Conservation (phyloP, 1,140 invertebrate species). For the Hormaphis cornu region DNA sequence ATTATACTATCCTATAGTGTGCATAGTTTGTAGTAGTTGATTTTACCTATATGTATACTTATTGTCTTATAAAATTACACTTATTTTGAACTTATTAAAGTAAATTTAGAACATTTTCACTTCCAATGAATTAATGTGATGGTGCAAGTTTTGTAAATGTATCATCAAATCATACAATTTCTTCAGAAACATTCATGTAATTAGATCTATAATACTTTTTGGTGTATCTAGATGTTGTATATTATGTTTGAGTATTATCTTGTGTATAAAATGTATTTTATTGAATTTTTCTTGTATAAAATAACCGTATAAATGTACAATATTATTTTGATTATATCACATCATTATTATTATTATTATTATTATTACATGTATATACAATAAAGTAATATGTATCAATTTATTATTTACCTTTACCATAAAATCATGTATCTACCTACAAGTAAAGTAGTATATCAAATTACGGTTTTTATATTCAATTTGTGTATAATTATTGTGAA, state of each 20-base stretch:
- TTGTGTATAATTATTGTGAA: conserved; percentile 22
- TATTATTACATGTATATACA: too few relatives aligned
- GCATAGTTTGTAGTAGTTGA: conserved; percentile 15
- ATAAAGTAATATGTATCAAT: too few relatives aligned
- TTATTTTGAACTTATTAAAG: background rate
- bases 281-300: conserved; percentile 12
- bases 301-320: conserved; percentile 16
- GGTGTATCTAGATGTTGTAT: conserved; percentile 4
- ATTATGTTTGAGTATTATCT: conserved; percentile 3
- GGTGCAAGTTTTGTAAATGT: too few relatives aligned
- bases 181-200: background rate
- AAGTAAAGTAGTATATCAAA: conserved; percentile 5
- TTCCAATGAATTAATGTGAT: background rate
- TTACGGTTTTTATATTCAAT: conserved; percentile 28
- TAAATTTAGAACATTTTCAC: background rate
- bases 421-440: conserved; percentile 8
- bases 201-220: conserved; percentile 1
- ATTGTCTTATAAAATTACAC: background rate
- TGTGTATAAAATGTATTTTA: conserved; percentile 28
- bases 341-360: too few relatives aligned
- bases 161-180: background rate
- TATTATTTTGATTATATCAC: background rate
- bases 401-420: conserved; percentile 7
- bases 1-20: conserved; percentile 11
- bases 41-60: conserved; percentile 8